A percentile compares a stretch with the other conserved stretches of the same genome.
These are phyloP conservation scores for Rhea americana DNA, from an alignment of 2,113 vertebrate species.

Conservation along the genomic window DNA sequence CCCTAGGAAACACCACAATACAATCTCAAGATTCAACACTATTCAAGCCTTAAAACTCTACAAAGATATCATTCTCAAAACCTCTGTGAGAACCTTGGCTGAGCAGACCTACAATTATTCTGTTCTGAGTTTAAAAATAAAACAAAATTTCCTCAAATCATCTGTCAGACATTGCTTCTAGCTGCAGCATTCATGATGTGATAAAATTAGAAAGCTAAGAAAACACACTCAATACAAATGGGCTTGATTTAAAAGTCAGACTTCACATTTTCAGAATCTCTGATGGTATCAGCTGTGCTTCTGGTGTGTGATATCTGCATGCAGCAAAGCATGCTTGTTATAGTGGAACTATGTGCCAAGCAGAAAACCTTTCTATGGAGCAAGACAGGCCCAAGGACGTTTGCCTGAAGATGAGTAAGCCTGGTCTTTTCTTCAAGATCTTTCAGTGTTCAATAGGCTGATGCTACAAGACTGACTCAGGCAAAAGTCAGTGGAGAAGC, in stretches of 20 bases:
- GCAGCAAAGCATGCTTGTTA: neutral
- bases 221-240: constrained; percentile 56
- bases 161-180: constrained; percentile 63
- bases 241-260: constrained; percentile 70
- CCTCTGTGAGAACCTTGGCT: constrained; percentile 7
- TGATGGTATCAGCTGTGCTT: constrained; percentile 43
- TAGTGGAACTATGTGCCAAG: neutral
- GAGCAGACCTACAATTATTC: constrained; percentile 29
- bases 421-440: neutral
- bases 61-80: constrained; percentile 14
- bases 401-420: neutral
- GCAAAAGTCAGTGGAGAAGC: neutral
- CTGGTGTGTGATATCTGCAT: constrained; percentile 6
- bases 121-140: constrained; percentile 62
- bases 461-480: neutral
- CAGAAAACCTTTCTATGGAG: neutral
- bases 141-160: constrained; percentile 62
- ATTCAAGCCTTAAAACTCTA: neutral
- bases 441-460: neutral
- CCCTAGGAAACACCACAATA: neutral
- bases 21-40: neutral
- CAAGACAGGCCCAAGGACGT: neutral
- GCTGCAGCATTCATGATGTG: constrained; percentile 54
- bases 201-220: constrained; percentile 73
- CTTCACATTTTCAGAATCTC: constrained; percentile 51